Evolutionary conservation across 2,888 invertebrate species (phyloP), one percentile per base, ranked within the genome.

Genomic region (Poecilobothrus nobilitatus): DNA sequence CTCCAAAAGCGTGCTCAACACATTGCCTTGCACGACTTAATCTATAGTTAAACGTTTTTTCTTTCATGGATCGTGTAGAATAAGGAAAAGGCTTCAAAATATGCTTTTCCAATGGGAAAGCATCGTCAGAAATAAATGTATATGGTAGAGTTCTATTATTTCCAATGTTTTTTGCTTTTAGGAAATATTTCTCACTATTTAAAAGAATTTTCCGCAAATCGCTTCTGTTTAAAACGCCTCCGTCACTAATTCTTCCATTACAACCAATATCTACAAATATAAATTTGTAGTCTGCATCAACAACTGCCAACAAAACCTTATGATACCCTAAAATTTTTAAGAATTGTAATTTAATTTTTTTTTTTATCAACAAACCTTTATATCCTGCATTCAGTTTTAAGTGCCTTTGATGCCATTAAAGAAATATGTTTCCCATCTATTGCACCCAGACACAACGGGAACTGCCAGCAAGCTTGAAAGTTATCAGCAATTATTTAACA

Each of bases 1-100:
- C 76, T 12, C 71, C 73, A 21, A 73, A 73, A 3, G 68, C 69
- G 44, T 70, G 71, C 67, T 72, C 72, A 27, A 73, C 68, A 37
- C 71, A 70, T 20, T 72, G 70, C 18, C 73, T 67, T 22, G 73
- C 66, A 2, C 73, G 67, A 41, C 70, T 70, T 41, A 74, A 66
- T 7, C 72, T 69, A 33, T 71, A 71, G 63, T 71, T 74, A 20
- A 70, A 73, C 64, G 68, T 68, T 61, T 63, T 4, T 65, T 74
- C 63, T 22, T 67, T 21, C 8, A 41, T 7, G 20, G 27, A 21
- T 44, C 68, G 22, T 8, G 65, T 68, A 22, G 67, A 66, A 18
- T 69, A 63, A 1, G 63, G 1, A 63, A 41, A 71, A 10, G 67
- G 69, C 15, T 69, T 69, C 70, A 68, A 67, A 12, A 68, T 9